phyloP scores from a whole-genome alignment of 2,797 vertebrate genomes.

The Eulemur rubriventer region DNA sequence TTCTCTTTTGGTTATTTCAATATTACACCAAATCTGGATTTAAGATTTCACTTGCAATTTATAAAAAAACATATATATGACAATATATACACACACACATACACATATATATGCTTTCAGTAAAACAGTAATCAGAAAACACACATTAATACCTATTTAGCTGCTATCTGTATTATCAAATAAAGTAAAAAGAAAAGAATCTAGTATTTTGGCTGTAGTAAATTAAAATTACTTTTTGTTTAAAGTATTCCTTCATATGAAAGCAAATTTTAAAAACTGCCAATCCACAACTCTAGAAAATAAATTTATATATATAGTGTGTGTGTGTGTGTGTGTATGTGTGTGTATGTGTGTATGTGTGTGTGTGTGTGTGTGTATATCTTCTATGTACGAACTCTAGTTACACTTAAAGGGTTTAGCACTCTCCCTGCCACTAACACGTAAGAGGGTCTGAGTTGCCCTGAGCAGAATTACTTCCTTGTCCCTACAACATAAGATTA shows the following conservation, averaged over 20 bases:
- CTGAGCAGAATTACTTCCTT: neutral
- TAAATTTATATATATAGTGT: neutral
- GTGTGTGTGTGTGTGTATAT: neutral
- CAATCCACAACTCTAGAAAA: neutral
- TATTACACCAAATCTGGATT: neutral
- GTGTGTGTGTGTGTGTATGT: neutral
- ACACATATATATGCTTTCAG: neutral
- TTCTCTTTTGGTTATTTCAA: neutral
- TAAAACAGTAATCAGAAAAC: constrained; percentile 2
- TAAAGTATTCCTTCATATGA: neutral
- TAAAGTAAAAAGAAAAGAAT: neutral
- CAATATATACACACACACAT: neutral
- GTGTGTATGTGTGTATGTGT: neutral
- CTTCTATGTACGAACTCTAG: neutral
- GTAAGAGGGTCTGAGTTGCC: neutral
- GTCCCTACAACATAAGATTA: neutral
- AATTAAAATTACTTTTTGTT: neutral
- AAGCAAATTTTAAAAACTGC: neutral
- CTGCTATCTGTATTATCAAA: neutral
- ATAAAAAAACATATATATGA: neutral
- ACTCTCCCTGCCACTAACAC: neutral
- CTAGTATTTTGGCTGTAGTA: neutral
- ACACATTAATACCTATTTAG: neutral
- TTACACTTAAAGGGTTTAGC: neutral
- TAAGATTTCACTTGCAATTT: neutral